Evolutionary conservation across 2,113 vertebrate species (phyloP), one percentile per base, ranked within the genome.

Genomic region (Gallinago media): DNA sequence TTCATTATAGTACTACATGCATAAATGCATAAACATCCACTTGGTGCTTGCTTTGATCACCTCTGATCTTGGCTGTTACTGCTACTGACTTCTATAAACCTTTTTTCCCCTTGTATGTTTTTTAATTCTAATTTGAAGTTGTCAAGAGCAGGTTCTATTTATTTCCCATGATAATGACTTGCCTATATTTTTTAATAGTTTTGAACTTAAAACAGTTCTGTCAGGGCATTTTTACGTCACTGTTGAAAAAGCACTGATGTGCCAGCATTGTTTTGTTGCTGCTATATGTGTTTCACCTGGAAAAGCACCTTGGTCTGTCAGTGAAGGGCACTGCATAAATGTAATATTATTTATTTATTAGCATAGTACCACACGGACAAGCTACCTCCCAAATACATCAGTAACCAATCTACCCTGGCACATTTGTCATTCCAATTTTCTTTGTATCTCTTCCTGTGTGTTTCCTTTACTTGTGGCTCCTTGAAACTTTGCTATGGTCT

Each of bases 341-440:
- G 32, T 42, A 78, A 62, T 31, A 14, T 94, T 96, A 90, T 88
- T 90, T 95, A 83, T 93, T 94, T 92, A 65, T 88, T 86, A 40
- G 84, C 44, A 13, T 9, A 55, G 12, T 22, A 70, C 44, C n/a
- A 40, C 1, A 2, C 40, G 76, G 67, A 68, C 61, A 90, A 61
- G 16, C 42, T 78, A n/a, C 46, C 46, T 86, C 55, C 55, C 44
- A 80, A 74, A 88, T 71, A 32, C 59, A 74, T 80, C 63, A 67
- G 55, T 71, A 58, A 61, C 80, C 65, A 74, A 61, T 42, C 59
- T 78, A 34, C 61, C 38, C n/a, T 34, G 54, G 4, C 63, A 56
- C 16, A 25, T 85, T 83, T 74, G 16, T 65, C 15, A 46, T 80
- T 83, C 27, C 20, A 25, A 3, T 85, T 90, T 74, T 34, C 11